Evolutionary conservation across 2,113 vertebrate genomes (phyloP).

Genomic region (Arothron firmamentum): DNA sequence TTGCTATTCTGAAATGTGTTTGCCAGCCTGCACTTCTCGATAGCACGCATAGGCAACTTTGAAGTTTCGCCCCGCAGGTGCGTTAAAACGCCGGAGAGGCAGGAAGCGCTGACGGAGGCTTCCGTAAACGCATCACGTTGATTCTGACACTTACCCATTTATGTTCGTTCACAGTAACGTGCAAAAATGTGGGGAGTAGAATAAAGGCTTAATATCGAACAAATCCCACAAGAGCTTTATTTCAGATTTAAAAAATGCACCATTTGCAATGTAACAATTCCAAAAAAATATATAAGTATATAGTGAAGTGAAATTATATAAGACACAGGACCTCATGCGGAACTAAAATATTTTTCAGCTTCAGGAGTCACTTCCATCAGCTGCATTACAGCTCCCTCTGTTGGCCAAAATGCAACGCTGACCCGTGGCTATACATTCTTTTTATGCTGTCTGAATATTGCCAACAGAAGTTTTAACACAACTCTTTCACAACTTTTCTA

Average conservation of each 20-base stretch:
- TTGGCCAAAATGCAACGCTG: conserved; percentile 29
- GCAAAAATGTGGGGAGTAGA: background rate
- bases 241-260: background rate
- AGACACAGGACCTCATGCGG: conserved; percentile 9
- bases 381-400: conserved; percentile 58
- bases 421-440: conserved; percentile 1
- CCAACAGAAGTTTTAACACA: background rate
- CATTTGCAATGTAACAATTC: background rate
- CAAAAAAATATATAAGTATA: background rate
- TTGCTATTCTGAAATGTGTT: conserved; percentile 72
- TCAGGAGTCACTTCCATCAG: conserved; percentile 29
- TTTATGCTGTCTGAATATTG: background rate
- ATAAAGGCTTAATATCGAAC: background rate
- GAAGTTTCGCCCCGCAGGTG: conserved; percentile 54
- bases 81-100: conserved; percentile 23
- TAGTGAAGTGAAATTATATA: conserved; percentile 8
- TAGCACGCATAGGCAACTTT: conserved; percentile 60
- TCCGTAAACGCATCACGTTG: background rate
- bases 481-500: background rate
- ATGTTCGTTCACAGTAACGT: background rate
- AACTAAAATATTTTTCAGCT: conserved; percentile 24
- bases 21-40: conserved; percentile 51
- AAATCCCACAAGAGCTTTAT: background rate
- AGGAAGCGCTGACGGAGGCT: background rate
- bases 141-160: background rate